Evolutionary conservation across 2,888 invertebrate species (phyloP).

Genomic region (Boloria selene): DNA sequence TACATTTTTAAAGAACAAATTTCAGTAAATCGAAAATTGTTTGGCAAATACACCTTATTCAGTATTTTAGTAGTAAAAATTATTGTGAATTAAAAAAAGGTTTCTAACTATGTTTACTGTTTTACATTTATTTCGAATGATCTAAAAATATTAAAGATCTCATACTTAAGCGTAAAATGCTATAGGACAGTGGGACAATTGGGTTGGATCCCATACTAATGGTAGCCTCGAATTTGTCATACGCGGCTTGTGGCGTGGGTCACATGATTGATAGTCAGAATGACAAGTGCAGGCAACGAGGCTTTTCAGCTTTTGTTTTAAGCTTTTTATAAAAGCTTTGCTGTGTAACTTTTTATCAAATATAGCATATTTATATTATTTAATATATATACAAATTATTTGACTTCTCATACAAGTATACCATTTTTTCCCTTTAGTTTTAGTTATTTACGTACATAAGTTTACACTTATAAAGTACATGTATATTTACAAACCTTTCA

Average conservation of each 20-base stretch:
- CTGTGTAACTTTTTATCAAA: not conserved
- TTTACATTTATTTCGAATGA: not conserved
- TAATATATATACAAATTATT: too few species aligned
- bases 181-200: constrained; percentile 13
- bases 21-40: too few species aligned
- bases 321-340: not conserved
- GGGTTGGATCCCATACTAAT: constrained; percentile 22
- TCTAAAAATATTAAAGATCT: not conserved
- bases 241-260: constrained; percentile 21
- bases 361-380: not conserved
- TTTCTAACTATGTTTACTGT: too few species aligned
- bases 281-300: constrained; percentile 22
- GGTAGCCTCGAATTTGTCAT: constrained; percentile 29
- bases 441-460: too few species aligned
- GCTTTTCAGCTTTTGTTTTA: constrained; percentile 13
- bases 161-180: constrained; percentile 13
- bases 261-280: constrained; percentile 26
- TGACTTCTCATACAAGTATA: too few species aligned
- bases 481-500: not conserved
- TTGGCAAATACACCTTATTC: too few species aligned
- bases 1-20: too few species aligned
- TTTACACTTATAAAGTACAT: not conserved
- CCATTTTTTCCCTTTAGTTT: too few species aligned
- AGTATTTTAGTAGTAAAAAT: too few species aligned
- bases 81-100: too few species aligned